Base-by-base conservation (phyloP, 2,888 invertebrate genomes). In the Caenorhabditis drosophilae region DNA sequence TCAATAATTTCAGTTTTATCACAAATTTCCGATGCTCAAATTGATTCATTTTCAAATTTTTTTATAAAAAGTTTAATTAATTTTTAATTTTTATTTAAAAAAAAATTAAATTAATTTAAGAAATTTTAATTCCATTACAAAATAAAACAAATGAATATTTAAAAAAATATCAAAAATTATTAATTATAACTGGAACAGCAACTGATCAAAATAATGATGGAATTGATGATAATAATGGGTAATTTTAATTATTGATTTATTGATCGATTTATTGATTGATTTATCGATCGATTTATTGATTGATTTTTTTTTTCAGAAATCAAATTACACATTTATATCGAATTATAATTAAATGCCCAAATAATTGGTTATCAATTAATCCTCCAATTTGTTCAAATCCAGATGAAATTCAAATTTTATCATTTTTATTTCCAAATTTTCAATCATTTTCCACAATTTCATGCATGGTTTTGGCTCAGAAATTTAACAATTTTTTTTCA, bases 131-230 rank as follows among this genome's bases (percentile, higher is more conserved):
- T 34, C 59, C 64, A 12, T 51, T 59, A 1, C 64, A 64, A 48
- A 45, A 49, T 25, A 54, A 59, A 41, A 59, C 58, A 7, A n/a
- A 47, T 2, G 50, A 68, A 25, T 69, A 72, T 45, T 35, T 67
- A 16, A 51, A 53, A 26, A 59, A 53, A 15, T 72, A 55, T 42
- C 49, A 49, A n/a, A 53, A 63, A 16, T 40, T 72, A 31, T 57
- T 50, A 11, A 61, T 61, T 1, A 67, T 72, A 9, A 50, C 57
- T 9, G 68, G 72, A 41, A 45, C 55, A 1, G 63, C 67, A 15
- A 46, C 50, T 15, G 68, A 72, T 53, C 9, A 16, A 15, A 45
- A 68, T 52, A 53, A 49, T 15, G 69, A 72, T 49, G 72, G 72
- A 9, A 12, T 59, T 12, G 54, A 46, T 0, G 64, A 64, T 41